Percentiles rank a stretch among this genome's conserved stretches.
These are phyloP conservation scores for Pygocentrus nattereri DNA, from an alignment of 2,797 vertebrate species.

Conservation along the genomic window DNA sequence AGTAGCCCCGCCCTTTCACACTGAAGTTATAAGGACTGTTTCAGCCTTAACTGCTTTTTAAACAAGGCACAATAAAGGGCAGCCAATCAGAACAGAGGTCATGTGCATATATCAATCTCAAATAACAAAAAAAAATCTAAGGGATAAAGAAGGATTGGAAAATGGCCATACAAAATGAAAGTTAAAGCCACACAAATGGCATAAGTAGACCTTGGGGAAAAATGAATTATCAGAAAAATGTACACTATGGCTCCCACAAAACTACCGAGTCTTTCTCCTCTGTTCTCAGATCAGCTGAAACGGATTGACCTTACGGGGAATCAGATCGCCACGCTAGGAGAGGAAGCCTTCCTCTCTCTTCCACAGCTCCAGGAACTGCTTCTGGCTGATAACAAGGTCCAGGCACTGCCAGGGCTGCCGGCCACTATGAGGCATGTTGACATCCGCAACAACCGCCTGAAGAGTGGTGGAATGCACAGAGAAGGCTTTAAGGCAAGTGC, in stretches of 20 bases:
- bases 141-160: too few species aligned
- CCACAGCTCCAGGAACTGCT: slow-evolving; percentile 80
- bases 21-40: too few species aligned
- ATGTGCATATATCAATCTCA: too few species aligned
- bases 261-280: neutral
- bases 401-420: slow-evolving; percentile 78
- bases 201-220: neutral
- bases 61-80: too few species aligned
- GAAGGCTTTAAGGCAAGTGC: slow-evolving; percentile 78
- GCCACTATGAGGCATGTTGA: slow-evolving; percentile 73
- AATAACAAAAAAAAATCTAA: too few species aligned
- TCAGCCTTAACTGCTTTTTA: too few species aligned
- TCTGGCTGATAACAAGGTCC: slow-evolving; percentile 79
- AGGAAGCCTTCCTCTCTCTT: slow-evolving; percentile 73
- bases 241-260: neutral
- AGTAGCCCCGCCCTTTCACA: too few species aligned
- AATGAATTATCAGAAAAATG: neutral
- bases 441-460: slow-evolving; percentile 77
- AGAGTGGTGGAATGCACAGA: slow-evolving; percentile 70
- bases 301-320: slow-evolving; percentile 84
- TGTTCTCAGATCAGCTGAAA: slow-evolving; percentile 78
- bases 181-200: too few species aligned
- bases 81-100: too few species aligned
- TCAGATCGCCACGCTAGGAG: slow-evolving; percentile 73
- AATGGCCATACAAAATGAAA: too few species aligned